Evolutionary conservation across 2,113 vertebrate species (phyloP), one percentile per base, ranked within the genome.

Genomic region (Hippocampus abdominalis): DNA sequence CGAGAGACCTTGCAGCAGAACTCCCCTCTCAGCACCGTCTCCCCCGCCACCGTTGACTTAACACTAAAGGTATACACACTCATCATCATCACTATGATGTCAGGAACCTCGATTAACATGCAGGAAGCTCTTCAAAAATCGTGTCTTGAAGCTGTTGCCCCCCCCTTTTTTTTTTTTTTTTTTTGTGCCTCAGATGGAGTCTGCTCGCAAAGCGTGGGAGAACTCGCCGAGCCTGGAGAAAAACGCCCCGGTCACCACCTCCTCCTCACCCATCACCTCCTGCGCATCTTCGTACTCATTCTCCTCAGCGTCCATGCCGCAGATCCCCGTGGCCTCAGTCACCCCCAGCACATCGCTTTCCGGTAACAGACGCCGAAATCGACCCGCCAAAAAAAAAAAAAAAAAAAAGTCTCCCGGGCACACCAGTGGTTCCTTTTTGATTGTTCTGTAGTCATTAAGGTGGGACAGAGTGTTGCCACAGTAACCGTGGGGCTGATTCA

Each of bases 161-260:
- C 54, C 1, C 44, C 12, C 10, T 44, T 68, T 5, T 56, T 44
- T 46, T 46, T 46, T 46, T 46, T 16, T 46, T 46, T 46, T 36
- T 27, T 71, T 6, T 9, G 25, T 67, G 13, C 69, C 81, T 73
- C 81, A 99, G 97, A 99, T 99, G 97, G 97, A 99, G 78, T 99
- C 97, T 2, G 97, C 97, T 15, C 95, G 97, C 15, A 99, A 99
- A 84, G 97, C 97, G 0, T 98, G 97, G 97, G 97, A 99, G 86
- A 99, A 99, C 90, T 99, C 97, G 9, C 97, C 96, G 1, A 98
- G 92, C 69, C 88, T 98, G 74, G 97, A 98, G 78, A 99, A 98
- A 80, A 95, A 89, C 46, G 96, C 96, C 0, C 96, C 96, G 0
- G 95, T 94, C 76, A 94, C 95, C 7, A 94, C 97, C 2, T 89